Evolutionary conservation across 2,797 vertebrate species (phyloP), one percentile per base, ranked within the genome.

Genomic region (Sphenodon punctatus): DNA sequence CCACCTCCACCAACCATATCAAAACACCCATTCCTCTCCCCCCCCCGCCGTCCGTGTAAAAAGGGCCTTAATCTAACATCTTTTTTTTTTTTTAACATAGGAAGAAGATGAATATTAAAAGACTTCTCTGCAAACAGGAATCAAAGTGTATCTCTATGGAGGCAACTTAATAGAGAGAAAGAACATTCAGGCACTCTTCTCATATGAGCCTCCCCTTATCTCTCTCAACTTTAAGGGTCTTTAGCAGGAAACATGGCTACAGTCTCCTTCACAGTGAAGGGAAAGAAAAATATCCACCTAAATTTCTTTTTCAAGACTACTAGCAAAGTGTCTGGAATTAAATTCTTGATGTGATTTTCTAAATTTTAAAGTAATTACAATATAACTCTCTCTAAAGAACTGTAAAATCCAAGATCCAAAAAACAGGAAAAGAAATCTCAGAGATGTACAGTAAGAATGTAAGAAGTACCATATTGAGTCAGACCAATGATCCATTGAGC

Each of bases 241-340:
- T 67, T 20, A 41, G 17, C 46, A 8, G 27, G 1, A 2, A 70
- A 9, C 39, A n/a, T 14, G 1, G 0, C 3, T 75, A 45, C 8
- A 13, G 65, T 68, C 17, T 71, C 38, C 66, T 60, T 79, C 66
- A 27, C 22, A 4, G 15, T n/a, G 2, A 3, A 56, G 71, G 30
- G 64, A 75, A 69, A 58, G 59, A 46, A 10, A 22, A 20, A 20
- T 19, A 34, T 5, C 32, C 68, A 53, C 23, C 32, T 16, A n/a
- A n/a, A 10, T 20, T 30, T n/a, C n/a, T 78, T 67, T 41, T 39
- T 23, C 48, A 79, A 67, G 58, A 67, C 55, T 46, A 65, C 32
- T 22, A 36, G 32, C 11, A 58, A 36, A 58, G 32, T 34, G 6
- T 13, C 53, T 70, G 64, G 32, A 65, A 32, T 45, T 10, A 68